phyloP scores from a whole-genome alignment of 2,797 vertebrate genomes.

The Apodemus agrarius region DNA sequence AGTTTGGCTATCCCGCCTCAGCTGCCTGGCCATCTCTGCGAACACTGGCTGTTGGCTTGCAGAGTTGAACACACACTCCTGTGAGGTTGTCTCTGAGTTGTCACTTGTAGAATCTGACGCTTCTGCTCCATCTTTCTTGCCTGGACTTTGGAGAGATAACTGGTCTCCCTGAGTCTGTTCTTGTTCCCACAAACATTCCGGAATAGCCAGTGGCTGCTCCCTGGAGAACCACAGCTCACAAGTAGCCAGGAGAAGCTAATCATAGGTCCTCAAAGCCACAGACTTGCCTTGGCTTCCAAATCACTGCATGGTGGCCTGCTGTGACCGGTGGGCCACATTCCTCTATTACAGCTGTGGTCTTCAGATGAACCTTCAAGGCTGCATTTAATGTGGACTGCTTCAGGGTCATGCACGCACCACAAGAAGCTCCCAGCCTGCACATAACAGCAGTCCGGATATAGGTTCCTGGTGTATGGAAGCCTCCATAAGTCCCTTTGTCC shows the following conservation, averaged over 20 bases:
- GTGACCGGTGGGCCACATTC: neutral
- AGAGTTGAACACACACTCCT: neutral
- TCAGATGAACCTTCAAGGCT: neutral
- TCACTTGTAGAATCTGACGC: neutral
- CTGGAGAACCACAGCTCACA: neutral
- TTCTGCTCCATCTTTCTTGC: neutral
- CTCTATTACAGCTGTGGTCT: neutral
- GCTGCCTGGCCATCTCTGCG: neutral
- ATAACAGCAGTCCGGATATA: neutral
- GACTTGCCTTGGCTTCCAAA: neutral
- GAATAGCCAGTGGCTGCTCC: neutral
- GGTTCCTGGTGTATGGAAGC: neutral
- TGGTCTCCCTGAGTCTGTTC: neutral
- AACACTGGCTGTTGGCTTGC: neutral
- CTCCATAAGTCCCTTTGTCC: neutral
- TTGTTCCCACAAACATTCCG: neutral
- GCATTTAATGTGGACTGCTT: neutral
- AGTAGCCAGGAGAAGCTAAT: neutral
- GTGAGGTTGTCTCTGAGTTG: neutral
- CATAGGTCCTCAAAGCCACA: neutral
- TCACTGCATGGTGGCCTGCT: neutral
- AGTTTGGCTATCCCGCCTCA: neutral
- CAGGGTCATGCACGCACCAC: neutral
- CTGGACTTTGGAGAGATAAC: neutral
- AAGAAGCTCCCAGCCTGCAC: neutral